Evolutionary conservation across 30 jellyfish, hydroid and myxozoan genomes (phyloP), one percentile per base, ranked within the genome.

Genomic region (Calvadosia cruxmelitensis): DNA sequence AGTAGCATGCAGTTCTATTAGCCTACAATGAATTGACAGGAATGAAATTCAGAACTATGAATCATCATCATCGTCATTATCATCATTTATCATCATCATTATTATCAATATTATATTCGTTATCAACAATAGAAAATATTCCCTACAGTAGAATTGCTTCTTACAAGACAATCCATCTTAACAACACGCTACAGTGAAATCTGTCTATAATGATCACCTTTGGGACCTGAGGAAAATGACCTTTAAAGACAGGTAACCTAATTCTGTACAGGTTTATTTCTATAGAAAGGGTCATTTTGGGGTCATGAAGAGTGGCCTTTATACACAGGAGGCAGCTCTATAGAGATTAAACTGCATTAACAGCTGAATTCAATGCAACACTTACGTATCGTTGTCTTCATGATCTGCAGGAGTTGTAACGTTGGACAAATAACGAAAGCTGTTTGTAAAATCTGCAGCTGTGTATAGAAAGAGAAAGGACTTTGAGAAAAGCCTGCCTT

Each of bases 371-470:
- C 10, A 42, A 10, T 42, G 57, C 10, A 5, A 5, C 10, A 42
- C 20, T 10, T 42, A 42, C 57, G 15, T 42, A 10, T 5, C 20
- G 10, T 42, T 66, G 16, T 74, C 88, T 31, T 49, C 63, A 33
- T 65, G 49, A 20, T 36, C 75, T 61, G 49, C 73, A 10, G 29
- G 72, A 27, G 75, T 63, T 24, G 57, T 52, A 30, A 81, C 71
- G 27, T 53, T 70, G 13, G 84, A 64, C 65, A 89, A 27, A 31
- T 34, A 70, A 35, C 93, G 93, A 66, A 89, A 89, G 12, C 93
- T 89, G 51, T 89, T 89, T 49, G 94, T 89, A 52, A 89, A 89
- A 50, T 89, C 98, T 5, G 94, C 86, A 23, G 87, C 92, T 74
- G 29, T 0, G 1, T 33, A 32, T 27, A 23, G 25, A 16, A 31